A percentile compares a stretch with the other conserved stretches of the same genome.
phyloP scores from a whole-genome alignment of 2,888 invertebrate genomes.

The Parapristionchus giblindavisi region DNA sequence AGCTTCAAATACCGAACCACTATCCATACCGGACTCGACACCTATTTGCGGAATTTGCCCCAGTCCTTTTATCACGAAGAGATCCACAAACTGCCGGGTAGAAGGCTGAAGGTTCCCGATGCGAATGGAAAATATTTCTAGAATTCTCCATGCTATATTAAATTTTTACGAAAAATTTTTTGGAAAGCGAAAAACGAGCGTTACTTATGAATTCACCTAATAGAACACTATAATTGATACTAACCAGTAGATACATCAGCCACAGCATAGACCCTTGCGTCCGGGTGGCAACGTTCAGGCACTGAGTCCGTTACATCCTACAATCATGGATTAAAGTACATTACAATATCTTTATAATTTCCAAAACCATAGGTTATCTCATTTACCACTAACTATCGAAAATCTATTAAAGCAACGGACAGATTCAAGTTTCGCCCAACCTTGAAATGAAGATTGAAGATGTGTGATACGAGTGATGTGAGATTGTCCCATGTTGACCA shows the following conservation, averaged over 20 bases:
- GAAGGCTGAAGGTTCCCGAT: not conserved
- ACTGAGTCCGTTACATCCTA: constrained; percentile 60
- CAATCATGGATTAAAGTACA: not conserved
- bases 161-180: not conserved
- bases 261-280: constrained; percentile 63
- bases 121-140: not conserved
- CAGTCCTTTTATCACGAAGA: constrained; percentile 46
- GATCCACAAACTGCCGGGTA: not conserved
- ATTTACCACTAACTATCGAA: not conserved
- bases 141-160: not conserved
- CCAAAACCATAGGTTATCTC: not conserved
- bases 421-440: constrained; percentile 33
- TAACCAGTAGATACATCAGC: constrained; percentile 57
- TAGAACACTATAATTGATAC: not conserved
- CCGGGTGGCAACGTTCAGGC: constrained; percentile 61
- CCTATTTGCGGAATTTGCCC: too few relatives aligned
- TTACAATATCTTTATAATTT: not conserved
- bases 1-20: not conserved
- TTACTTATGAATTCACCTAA: too few relatives aligned
- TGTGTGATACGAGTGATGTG: constrained; percentile 51
- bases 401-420: not conserved
- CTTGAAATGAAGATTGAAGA: constrained; percentile 63
- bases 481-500: constrained; percentile 68
- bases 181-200: too few relatives aligned
- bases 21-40: not conserved